These are phyloP conservation scores for Zosterops lateralis DNA, from an alignment of 2,113 vertebrate genomes.

Conservation along the genomic window DNA sequence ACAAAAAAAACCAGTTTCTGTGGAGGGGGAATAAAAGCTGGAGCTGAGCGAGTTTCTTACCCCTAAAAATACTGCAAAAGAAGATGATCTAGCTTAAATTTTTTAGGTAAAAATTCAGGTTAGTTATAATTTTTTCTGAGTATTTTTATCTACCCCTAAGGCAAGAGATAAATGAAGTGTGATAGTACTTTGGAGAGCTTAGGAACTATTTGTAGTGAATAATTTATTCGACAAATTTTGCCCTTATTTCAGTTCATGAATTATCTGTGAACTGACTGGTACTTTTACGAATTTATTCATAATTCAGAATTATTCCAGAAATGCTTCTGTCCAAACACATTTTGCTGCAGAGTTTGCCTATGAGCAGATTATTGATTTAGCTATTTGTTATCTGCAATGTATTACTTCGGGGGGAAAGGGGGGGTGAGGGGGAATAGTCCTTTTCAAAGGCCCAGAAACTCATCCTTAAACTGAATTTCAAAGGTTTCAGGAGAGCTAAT, in stretches of 20 bases:
- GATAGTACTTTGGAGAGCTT: constrained; percentile 62
- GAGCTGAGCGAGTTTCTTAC: not conserved
- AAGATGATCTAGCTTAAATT: constrained; percentile 1
- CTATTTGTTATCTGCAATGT: constrained; percentile 9
- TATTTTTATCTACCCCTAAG: constrained; percentile 66
- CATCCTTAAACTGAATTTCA: not conserved
- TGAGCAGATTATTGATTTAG: constrained; percentile 27
- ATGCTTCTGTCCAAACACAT: constrained; percentile 56
- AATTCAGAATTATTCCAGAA: constrained; percentile 62
- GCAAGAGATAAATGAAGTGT: constrained; percentile 67
- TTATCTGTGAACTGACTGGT: constrained; percentile 65
- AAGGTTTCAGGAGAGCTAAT: not conserved
- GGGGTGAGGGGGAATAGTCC: not conserved
- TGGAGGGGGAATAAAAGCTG: not conserved
- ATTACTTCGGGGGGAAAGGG: not conserved
- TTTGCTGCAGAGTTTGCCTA: constrained; percentile 31
- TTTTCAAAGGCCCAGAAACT: not conserved
- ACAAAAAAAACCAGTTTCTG: not conserved
- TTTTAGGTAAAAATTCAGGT: constrained; percentile 52
- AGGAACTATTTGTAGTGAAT: constrained; percentile 67
- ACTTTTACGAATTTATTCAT: constrained; percentile 61
- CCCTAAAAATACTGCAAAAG: not conserved
- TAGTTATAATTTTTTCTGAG: constrained; percentile 60
- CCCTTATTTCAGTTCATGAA: constrained; percentile 68
- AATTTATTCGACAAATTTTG: constrained; percentile 69